Evolutionary conservation across 23 tunicate species (phyloP).

Genomic region (Pegea sp.): DNA sequence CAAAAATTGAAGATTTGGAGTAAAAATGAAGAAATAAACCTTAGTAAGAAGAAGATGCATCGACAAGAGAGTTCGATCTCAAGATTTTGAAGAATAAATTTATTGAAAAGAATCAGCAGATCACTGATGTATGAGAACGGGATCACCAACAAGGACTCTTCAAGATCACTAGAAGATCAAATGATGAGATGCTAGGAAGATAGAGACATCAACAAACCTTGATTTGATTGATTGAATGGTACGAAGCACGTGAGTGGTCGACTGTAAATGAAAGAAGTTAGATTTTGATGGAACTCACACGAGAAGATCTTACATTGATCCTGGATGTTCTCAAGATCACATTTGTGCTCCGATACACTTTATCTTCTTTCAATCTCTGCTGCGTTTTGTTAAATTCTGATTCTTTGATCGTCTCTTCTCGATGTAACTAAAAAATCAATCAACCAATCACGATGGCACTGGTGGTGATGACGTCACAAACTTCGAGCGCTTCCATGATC

Average conservation of each 20-base stretch:
- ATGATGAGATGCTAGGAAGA: not conserved
- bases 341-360: no score
- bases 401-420: constrained; percentile 12
- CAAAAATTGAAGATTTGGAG: not conserved
- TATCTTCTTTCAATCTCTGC: no score
- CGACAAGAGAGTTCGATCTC: constrained; percentile 77
- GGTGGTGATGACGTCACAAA: not conserved
- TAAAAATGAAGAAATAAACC: constrained; percentile 5
- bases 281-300: no score
- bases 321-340: not conserved
- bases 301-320: constrained; percentile 1
- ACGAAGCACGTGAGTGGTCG: constrained; percentile 18
- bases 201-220: constrained; percentile 6
- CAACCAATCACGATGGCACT: not conserved
- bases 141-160: constrained; percentile 50
- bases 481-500: constrained; percentile 85
- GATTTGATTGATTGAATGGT: constrained; percentile 34
- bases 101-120: constrained; percentile 27
- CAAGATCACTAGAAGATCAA: constrained; percentile 25
- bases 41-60: constrained; percentile 49
- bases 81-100: constrained; percentile 23
- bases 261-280: no score
- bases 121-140: constrained; percentile 81
- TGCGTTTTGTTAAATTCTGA: constrained; percentile 6
- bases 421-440: not conserved